Percentiles rank a stretch among this genome's conserved stretches.
phyloP scores from a whole-genome alignment of 37 sponge, comb jelly and placozoan genomes.

The Eunapius fragilis region DNA sequence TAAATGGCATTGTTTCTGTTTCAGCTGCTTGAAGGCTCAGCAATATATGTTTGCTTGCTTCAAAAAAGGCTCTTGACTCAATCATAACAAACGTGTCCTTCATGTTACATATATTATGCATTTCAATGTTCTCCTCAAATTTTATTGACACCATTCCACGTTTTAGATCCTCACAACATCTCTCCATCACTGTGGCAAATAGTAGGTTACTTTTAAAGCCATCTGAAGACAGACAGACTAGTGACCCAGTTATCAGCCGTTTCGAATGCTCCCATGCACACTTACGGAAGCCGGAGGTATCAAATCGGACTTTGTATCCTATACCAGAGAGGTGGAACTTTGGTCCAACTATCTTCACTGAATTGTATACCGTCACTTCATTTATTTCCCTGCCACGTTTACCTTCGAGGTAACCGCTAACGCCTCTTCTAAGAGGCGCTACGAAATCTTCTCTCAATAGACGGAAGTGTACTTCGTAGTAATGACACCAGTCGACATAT shows the following conservation, averaged over 20 bases:
- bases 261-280: slow-evolving; percentile 60
- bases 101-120: background rate
- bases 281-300: background rate
- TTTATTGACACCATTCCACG: slow-evolving; percentile 22
- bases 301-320: slow-evolving; percentile 22
- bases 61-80: slow-evolving; percentile 70
- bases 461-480: slow-evolving; percentile 56
- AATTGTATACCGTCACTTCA: slow-evolving; percentile 52
- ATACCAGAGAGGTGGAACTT: slow-evolving; percentile 19
- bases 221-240: slow-evolving; percentile 63
- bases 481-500: slow-evolving; percentile 33
- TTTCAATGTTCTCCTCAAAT: slow-evolving; percentile 18
- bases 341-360: slow-evolving; percentile 26
- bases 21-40: slow-evolving; percentile 29
- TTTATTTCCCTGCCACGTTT: slow-evolving; percentile 9
- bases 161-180: slow-evolving; percentile 38
- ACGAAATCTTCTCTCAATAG: slow-evolving; percentile 70
- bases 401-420: slow-evolving; percentile 10
- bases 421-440: slow-evolving; percentile 50
- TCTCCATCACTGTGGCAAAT: slow-evolving; percentile 65
- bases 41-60: slow-evolving; percentile 64
- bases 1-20: slow-evolving; percentile 85
- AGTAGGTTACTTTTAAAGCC: slow-evolving; percentile 12
- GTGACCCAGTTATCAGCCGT: slow-evolving; percentile 54
- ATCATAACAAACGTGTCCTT: slow-evolving; percentile 30